Conservation (phyloP, 2,113 vertebrate genomes). For the Marmota flaviventris region DNA sequence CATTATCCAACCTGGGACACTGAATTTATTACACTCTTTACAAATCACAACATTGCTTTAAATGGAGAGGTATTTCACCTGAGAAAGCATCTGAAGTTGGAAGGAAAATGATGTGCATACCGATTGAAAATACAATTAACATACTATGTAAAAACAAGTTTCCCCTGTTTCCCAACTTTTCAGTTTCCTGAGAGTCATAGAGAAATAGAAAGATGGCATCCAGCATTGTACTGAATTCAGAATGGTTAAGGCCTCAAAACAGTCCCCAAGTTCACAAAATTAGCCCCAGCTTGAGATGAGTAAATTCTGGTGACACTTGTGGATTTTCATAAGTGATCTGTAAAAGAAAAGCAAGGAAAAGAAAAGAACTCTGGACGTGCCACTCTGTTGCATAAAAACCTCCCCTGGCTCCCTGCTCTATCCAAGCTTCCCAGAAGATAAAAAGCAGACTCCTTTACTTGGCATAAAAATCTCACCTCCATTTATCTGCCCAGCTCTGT, state of each 20-base stretch:
- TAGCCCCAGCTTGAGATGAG: background rate
- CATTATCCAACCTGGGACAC: background rate
- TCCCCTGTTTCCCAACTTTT: background rate
- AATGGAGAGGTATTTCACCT: background rate
- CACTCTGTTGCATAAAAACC: slow-evolving; percentile 32
- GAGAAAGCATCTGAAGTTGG: background rate
- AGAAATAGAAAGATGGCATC: background rate
- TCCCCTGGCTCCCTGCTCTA: background rate
- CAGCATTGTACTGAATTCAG: background rate
- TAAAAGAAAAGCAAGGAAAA: background rate
- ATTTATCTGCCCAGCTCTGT: slow-evolving; percentile 58
- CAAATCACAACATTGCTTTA: background rate
- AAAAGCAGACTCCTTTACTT: slow-evolving; percentile 56
- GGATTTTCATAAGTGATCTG: slow-evolving; percentile 57
- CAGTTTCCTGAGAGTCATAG: background rate
- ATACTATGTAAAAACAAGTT: slow-evolving; percentile 37
- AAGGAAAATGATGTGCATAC: slow-evolving; percentile 24
- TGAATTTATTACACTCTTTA: background rate
- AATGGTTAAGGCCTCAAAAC: background rate
- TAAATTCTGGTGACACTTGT: background rate
- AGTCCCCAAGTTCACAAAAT: background rate
- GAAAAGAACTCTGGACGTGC: background rate
- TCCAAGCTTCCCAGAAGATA: slow-evolving; percentile 53
- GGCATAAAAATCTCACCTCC: slow-evolving; percentile 15
- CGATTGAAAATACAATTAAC: slow-evolving; percentile 16